A percentile compares a stretch with the other conserved stretches of the same genome.
Conservation (phyloP, 1,140 invertebrate genomes). For the Drosophila leontia region DNA sequence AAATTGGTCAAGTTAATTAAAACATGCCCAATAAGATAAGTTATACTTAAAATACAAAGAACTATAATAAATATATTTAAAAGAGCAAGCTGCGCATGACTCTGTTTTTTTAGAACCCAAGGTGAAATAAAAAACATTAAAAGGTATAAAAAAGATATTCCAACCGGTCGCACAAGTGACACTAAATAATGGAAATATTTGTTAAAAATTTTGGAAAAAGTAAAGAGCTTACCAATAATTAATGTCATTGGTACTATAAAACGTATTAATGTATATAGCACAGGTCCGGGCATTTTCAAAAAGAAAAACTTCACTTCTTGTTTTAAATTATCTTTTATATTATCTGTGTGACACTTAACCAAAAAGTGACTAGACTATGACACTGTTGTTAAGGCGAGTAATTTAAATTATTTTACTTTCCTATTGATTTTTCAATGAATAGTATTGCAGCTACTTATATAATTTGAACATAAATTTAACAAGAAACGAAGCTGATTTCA, state of each 20-base stretch:
- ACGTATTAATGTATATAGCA: constrained; percentile 1
- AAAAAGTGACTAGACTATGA: neutral
- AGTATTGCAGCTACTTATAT: too few species aligned
- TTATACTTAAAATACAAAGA: constrained; percentile 14
- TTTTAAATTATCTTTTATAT: neutral
- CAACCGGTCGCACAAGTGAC: constrained; percentile 47
- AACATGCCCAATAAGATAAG: constrained; percentile 33
- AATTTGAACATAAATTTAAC: too few species aligned
- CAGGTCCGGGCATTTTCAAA: neutral
- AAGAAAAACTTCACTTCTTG: too few species aligned
- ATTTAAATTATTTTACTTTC: too few species aligned
- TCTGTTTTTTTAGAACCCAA: constrained; percentile 50
- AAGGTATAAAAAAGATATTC: constrained; percentile 52
- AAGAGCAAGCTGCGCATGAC: neutral
- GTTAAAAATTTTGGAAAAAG: neutral
- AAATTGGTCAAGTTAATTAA: constrained; percentile 32
- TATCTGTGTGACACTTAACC: neutral
- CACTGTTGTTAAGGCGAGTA: neutral
- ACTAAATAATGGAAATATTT: constrained; percentile 21
- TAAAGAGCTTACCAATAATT: neutral
- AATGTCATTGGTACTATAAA: constrained; percentile 1
- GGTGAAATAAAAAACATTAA: constrained; percentile 57
- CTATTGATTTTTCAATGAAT: too few species aligned
- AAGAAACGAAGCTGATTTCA: too few species aligned
- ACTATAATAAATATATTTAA: constrained; percentile 35